Evolutionary conservation across 2,888 invertebrate species (phyloP).

Genomic region (Minunthozetes semirufus): DNA sequence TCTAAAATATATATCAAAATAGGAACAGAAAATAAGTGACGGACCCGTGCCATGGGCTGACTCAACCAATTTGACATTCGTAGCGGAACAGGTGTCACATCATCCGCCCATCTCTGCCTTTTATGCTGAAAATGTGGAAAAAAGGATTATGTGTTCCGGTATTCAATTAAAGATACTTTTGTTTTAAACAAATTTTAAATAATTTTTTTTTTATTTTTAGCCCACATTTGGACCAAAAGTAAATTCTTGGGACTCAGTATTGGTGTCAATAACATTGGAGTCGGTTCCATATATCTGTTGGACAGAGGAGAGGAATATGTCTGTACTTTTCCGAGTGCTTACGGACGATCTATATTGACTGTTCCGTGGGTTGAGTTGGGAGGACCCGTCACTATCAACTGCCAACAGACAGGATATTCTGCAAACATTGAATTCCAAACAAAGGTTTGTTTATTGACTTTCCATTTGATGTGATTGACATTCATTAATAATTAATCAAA

Average conservation of each 20-base stretch:
- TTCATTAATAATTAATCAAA: not conserved
- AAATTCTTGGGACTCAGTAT: slow-evolving; percentile 96
- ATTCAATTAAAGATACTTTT: not conserved
- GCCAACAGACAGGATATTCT: slow-evolving; percentile 85
- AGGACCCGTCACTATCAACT: slow-evolving; percentile 79
- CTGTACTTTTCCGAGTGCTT: slow-evolving; percentile 95
- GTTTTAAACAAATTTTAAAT: not conserved
- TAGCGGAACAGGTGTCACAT: slow-evolving; percentile 98
- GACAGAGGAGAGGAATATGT: slow-evolving; percentile 90
- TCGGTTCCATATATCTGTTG: slow-evolving; percentile 79
- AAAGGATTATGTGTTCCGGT: slow-evolving; percentile 73
- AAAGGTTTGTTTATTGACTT: slow-evolving; percentile 54
- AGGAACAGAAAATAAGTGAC: slow-evolving; percentile 36
- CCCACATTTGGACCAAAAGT: slow-evolving; percentile 98
- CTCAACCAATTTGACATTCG: slow-evolving; percentile 72
- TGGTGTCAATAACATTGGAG: slow-evolving; percentile 88
- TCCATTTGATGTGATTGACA: not conserved
- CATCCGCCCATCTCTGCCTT: slow-evolving; percentile 98
- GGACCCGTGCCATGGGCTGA: slow-evolving; percentile 43
- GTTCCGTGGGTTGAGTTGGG: slow-evolving; percentile 99
- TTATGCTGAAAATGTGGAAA: slow-evolving; percentile 91
- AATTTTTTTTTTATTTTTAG: slow-evolving; percentile 48
- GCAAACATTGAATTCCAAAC: slow-evolving; percentile 92
- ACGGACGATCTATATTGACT: slow-evolving; percentile 91
- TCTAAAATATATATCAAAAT: not conserved